A percentile compares a stretch with the other conserved stretches of the same genome.
Conservation (phyloP, 2,113 vertebrate genomes). For the Panurus biarmicus region DNA sequence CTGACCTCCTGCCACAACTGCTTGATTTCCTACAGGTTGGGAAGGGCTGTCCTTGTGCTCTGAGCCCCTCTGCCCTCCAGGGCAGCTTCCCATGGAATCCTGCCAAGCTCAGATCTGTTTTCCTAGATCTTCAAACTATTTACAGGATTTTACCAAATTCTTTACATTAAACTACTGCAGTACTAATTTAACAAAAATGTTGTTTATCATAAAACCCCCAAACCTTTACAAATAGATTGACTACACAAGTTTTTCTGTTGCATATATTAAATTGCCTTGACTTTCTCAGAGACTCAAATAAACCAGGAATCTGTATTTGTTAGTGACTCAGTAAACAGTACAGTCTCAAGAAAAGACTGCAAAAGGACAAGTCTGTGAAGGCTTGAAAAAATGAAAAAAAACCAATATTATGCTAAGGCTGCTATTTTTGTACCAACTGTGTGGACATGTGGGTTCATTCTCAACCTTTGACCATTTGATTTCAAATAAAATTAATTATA, state of each 20-base stretch:
- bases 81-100: background rate
- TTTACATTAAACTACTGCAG: background rate
- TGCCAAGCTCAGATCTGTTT: background rate
- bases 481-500: background rate
- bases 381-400: background rate
- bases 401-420: background rate
- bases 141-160: background rate
- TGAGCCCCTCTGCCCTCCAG: background rate
- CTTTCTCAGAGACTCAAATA: background rate
- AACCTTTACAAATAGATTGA: background rate
- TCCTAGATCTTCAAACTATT: background rate
- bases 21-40: background rate
- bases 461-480: background rate
- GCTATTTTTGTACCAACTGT: background rate
- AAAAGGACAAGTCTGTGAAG: background rate
- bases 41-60: background rate
- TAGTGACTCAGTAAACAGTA: background rate
- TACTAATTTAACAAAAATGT: background rate
- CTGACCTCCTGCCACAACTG: background rate
- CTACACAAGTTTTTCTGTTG: background rate
- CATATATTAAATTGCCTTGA: background rate
- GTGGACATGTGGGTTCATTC: background rate
- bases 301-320: background rate
- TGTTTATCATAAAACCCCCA: background rate
- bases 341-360: background rate